Conservation (phyloP, 2,888 invertebrate genomes). For the Galeruca laticollis region DNA sequence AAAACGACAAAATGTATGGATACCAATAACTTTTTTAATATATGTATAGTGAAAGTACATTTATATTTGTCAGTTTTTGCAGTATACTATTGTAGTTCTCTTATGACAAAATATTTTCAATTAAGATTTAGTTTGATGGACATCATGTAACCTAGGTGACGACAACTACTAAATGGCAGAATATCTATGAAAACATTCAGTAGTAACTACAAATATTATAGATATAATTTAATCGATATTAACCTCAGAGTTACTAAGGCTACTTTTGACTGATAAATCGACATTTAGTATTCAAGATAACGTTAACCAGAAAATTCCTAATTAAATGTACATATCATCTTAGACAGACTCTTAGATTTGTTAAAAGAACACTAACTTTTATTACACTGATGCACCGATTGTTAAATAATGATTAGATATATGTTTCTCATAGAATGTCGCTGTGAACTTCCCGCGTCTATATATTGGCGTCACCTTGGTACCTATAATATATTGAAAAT, state of each 20-base stretch:
- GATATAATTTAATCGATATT: too few species aligned
- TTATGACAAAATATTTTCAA: background rate
- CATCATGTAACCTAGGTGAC: background rate
- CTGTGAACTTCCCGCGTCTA: background rate
- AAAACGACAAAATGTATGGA: conserved; percentile 5
- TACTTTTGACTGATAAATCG: too few species aligned
- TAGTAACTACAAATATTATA: background rate
- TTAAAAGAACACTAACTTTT: background rate
- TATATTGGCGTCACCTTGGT: background rate
- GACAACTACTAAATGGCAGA: background rate
- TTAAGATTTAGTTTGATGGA: background rate
- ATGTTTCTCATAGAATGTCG: background rate
- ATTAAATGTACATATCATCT: background rate
- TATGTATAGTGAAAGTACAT: background rate
- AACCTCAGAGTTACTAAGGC: too few species aligned
- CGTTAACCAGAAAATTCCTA: background rate
- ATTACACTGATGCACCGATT: background rate
- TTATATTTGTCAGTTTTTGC: conserved; percentile 1
- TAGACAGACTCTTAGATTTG: background rate
- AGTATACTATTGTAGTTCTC: background rate
- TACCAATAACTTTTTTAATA: background rate
- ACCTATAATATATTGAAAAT: background rate
- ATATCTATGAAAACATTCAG: background rate
- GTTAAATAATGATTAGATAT: background rate
- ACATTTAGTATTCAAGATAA: too few species aligned